These are phyloP conservation scores for Clitarchus hookeri DNA, from an alignment of 2,888 invertebrate genomes.

Conservation along the genomic window DNA sequence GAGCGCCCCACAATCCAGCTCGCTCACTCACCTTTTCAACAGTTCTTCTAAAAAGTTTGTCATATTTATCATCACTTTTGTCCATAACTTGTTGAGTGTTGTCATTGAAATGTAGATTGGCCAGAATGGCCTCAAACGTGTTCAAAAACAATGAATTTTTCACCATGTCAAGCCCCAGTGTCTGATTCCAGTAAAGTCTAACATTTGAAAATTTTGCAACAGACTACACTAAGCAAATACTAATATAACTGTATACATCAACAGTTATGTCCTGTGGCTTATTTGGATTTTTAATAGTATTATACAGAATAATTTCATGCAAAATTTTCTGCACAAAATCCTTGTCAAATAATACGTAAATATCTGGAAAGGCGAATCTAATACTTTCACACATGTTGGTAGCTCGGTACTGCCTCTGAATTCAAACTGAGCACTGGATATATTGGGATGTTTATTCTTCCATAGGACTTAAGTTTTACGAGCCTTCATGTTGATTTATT, in stretches of 20 bases:
- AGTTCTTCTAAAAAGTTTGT: neutral
- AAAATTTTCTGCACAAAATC: neutral
- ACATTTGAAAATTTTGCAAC: too few species aligned
- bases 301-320: neutral
- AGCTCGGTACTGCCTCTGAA: too few species aligned
- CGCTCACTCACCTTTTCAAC: neutral
- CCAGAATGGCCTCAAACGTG: neutral
- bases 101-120: neutral
- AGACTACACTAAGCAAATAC: neutral
- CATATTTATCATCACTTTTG: neutral
- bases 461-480: too few species aligned
- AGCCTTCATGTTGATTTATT: too few species aligned
- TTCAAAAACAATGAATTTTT: neutral
- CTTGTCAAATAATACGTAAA: too few species aligned
- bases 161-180: too few species aligned
- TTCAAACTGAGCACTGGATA: too few species aligned
- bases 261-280: neutral
- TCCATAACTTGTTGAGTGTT: neutral
- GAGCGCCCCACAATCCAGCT: too few species aligned
- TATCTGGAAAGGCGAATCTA: too few species aligned
- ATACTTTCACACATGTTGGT: too few species aligned
- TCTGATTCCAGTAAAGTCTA: too few species aligned
- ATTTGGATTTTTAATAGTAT: neutral
- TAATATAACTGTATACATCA: neutral
- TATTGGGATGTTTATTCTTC: too few species aligned